These are phyloP conservation scores for Drosophila tristis DNA, from an alignment of 1,140 invertebrate genomes.

Conservation along the genomic window DNA sequence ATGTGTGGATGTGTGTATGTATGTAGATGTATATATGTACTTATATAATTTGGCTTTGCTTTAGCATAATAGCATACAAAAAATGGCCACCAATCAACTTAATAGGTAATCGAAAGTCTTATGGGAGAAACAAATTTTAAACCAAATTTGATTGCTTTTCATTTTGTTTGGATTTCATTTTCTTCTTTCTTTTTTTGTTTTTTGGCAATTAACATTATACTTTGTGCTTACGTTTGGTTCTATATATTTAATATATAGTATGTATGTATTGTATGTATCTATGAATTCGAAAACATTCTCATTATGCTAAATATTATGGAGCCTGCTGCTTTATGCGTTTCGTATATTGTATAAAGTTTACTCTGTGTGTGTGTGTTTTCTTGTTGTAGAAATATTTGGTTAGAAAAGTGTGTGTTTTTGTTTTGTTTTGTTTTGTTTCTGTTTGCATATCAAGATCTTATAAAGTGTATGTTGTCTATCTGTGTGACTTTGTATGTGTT, in stretches of 20 bases:
- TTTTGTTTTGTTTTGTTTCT: slow-evolving; percentile 52
- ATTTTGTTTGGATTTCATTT: slow-evolving; percentile 27
- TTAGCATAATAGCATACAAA: slow-evolving; percentile 22
- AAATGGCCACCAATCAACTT: slow-evolving; percentile 42
- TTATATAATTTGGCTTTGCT: slow-evolving; percentile 55
- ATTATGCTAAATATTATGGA: slow-evolving; percentile 55
- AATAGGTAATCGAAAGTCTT: slow-evolving; percentile 38
- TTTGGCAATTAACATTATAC: slow-evolving; percentile 66
- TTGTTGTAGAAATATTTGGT: slow-evolving; percentile 52
- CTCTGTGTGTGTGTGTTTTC: slow-evolving; percentile 26
- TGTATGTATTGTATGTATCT: slow-evolving; percentile 32
- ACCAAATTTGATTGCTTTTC: slow-evolving; percentile 53
- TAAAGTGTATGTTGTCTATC: slow-evolving; percentile 38
- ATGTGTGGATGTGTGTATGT: slow-evolving; percentile 6
- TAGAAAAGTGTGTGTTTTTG: slow-evolving; percentile 53
- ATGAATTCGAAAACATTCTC: slow-evolving; percentile 57
- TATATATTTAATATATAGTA: slow-evolving; percentile 51
- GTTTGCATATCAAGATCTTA: slow-evolving; percentile 61
- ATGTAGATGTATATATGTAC: slow-evolving; percentile 19
- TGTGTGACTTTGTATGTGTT: slow-evolving; percentile 18
- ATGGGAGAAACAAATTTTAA: slow-evolving; percentile 21
- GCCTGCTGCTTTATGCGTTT: slow-evolving; percentile 39
- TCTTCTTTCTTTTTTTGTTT: background rate
- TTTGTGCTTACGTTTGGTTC: slow-evolving; percentile 54
- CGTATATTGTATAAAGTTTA: slow-evolving; percentile 27